Conservation (phyloP, 2,797 vertebrate species). For the Leptoclinus maculatus region DNA sequence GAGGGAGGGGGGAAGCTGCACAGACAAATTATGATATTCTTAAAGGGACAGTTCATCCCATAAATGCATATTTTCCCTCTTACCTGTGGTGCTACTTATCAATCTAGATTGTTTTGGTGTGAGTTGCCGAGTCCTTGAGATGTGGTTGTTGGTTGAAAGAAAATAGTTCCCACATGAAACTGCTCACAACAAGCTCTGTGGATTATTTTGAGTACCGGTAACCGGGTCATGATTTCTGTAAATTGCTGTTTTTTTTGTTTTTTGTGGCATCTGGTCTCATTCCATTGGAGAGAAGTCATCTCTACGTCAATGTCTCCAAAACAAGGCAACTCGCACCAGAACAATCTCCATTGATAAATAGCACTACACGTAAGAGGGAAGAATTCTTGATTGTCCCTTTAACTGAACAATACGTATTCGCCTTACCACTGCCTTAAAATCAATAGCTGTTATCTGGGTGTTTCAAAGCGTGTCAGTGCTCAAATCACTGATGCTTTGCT, state of each 20-base stretch:
- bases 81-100: background rate
- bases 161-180: background rate
- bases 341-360: background rate
- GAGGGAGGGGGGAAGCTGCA: background rate
- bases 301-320: too few species aligned
- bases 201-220: background rate
- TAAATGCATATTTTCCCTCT: background rate
- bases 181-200: background rate
- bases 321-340: too few species aligned
- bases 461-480: background rate
- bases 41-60: background rate
- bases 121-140: background rate
- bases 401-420: background rate
- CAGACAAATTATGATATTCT: background rate
- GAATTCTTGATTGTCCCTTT: background rate
- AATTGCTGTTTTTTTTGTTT: background rate
- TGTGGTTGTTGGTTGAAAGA: too few species aligned
- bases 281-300: background rate
- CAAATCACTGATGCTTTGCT: background rate
- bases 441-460: background rate
- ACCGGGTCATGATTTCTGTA: background rate
- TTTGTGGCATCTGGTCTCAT: background rate
- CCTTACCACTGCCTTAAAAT: background rate
- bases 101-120: background rate
- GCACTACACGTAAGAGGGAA: background rate